Conservation (phyloP, 2,888 invertebrate genomes). For the Melanostoma scalare region DNA sequence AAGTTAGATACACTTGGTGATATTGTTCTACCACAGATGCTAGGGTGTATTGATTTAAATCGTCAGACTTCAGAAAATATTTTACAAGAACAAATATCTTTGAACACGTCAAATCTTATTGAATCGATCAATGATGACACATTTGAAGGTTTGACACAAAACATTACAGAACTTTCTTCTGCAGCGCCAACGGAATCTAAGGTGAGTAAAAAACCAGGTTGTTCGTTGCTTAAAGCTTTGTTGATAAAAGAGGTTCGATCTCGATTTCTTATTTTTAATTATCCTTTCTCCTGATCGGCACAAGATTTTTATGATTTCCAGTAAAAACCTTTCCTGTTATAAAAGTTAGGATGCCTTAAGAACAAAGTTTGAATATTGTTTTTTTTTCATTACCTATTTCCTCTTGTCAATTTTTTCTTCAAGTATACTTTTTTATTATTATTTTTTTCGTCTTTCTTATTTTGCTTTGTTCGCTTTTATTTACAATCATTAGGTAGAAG, state of each 20-base stretch:
- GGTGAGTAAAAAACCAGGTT: neutral
- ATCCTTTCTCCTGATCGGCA: no score
- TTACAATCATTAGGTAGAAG: conserved; percentile 41
- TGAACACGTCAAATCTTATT: conserved; percentile 33
- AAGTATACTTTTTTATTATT: conserved; percentile 4
- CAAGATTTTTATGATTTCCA: no score
- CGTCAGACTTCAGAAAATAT: conserved; percentile 19
- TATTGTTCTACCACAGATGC: conserved; percentile 45
- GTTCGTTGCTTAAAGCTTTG: no score
- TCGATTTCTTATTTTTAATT: neutral
- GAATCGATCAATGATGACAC: conserved; percentile 48
- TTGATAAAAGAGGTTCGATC: conserved; percentile 14
- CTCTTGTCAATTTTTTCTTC: conserved; percentile 24
- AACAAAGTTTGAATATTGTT: conserved; percentile 13
- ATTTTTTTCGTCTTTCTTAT: conserved; percentile 31
- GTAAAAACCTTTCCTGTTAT: neutral
- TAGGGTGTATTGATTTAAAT: no score
- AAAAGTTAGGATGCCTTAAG: conserved; percentile 36
- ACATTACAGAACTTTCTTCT: conserved; percentile 52
- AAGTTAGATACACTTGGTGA: conserved; percentile 69
- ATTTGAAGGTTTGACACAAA: conserved; percentile 48
- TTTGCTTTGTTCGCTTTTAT: conserved; percentile 9
- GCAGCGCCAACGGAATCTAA: conserved; percentile 31
- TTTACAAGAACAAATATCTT: conserved; percentile 46
- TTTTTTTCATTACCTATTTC: no score